These are phyloP conservation scores for Amitus sp. DNA, from an alignment of 2,888 invertebrate genomes.

Conservation along the genomic window DNA sequence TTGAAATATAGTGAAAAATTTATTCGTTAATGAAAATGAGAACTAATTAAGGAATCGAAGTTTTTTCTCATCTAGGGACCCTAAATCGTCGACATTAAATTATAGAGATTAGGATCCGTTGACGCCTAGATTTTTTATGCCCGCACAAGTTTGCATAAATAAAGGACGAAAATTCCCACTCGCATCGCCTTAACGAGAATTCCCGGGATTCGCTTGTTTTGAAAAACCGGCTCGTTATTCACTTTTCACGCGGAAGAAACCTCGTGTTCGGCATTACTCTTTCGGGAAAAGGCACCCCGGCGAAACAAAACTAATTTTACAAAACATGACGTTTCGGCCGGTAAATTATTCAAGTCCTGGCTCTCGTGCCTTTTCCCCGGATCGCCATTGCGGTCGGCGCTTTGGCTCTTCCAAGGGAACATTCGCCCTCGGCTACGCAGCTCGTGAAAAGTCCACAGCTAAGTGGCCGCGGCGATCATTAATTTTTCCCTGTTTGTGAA, in stretches of 20 bases:
- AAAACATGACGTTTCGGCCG: constrained; percentile 49
- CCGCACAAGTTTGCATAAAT: too few relatives aligned
- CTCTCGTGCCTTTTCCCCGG: constrained; percentile 10
- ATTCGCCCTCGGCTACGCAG: constrained; percentile 38
- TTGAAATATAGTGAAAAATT: too few relatives aligned
- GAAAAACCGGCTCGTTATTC: constrained; percentile 8
- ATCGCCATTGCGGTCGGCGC: constrained; percentile 19
- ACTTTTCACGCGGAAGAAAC: constrained; percentile 1
- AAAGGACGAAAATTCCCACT: too few relatives aligned
- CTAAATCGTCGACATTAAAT: too few relatives aligned
- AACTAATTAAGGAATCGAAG: too few relatives aligned
- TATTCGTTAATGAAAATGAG: too few relatives aligned
- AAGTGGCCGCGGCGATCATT: constrained; percentile 22
- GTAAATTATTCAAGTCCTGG: constrained; percentile 52
- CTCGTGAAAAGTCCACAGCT: constrained; percentile 30
- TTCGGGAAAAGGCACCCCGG: constrained; percentile 6
- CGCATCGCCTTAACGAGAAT: not conserved
- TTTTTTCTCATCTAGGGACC: too few relatives aligned
- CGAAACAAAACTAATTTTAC: constrained; percentile 53
- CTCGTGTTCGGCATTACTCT: constrained; percentile 3
- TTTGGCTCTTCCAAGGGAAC: constrained; percentile 27
- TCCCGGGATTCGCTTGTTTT: not conserved
- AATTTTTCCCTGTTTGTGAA: constrained; percentile 11
- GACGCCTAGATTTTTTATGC: too few relatives aligned
- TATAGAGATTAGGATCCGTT: too few relatives aligned